Evolutionary conservation across 2,797 vertebrate species (phyloP), one percentile per base, ranked within the genome.

Genomic region (Varecia variegata): DNA sequence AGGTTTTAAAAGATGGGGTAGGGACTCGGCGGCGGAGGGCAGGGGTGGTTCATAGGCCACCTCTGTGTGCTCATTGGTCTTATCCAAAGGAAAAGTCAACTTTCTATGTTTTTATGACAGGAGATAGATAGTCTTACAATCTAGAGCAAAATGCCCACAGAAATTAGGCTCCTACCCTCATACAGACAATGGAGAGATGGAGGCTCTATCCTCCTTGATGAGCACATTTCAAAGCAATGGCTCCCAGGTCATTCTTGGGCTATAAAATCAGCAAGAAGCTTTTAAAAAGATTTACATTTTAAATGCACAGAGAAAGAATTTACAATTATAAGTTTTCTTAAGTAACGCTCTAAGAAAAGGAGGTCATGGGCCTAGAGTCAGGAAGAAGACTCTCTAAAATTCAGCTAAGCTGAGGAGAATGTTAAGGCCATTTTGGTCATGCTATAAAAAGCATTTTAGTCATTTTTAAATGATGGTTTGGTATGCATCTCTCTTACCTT

Each of bases 391-490:
- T 50, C 0, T n/a, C 21, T 67, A 65, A 74, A 43, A 38, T 89
- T 86, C 38, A 62, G 35, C 38, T 83, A 94, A 40, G 7, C 35
- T 96, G 38, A 70, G 35, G 1, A 4, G 18, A 58, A 38, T 20
- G 23, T 43, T 94, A 90, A 91, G 1, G 35, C 11, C n/a, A 52
- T 84, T 9, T 58, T 52, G 21, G 25, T 82, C 25, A 89, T 68
- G 30, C 18, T 21, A 40, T 20, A 71, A 90, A 84, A 84, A 87
- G 32, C 9, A 89, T 35, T 87, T 54, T 80, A 88, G 96, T 96
- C 21, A 60, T 65, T 92, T 94, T 91, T 73, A 73, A 79, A 60
- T 81, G 17, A 77, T 15, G 15, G 18, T 13, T 52, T 91, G 32
- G 40, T 18, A 76, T 38, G 7, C 5, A 25, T 83, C 67, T 73